These are phyloP conservation scores for Xerus rutilus DNA, from an alignment of 2,797 vertebrate species.

Conservation along the genomic window DNA sequence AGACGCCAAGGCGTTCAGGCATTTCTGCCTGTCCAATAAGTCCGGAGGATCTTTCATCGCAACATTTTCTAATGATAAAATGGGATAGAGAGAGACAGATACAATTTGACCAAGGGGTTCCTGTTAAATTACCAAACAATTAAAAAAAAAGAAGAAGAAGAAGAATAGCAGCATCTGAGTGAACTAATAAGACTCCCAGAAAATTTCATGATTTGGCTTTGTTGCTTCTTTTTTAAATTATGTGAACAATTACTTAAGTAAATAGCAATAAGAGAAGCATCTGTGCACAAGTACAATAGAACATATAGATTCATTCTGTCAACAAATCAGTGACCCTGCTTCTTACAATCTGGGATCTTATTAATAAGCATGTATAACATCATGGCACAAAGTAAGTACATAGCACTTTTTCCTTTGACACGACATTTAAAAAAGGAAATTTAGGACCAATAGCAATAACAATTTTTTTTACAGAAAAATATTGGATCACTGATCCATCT, in stretches of 20 bases:
- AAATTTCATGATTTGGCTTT: slow-evolving; percentile 76
- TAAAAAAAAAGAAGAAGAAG: slow-evolving; percentile 68
- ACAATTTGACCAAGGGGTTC: slow-evolving; percentile 91
- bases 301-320: slow-evolving; percentile 84
- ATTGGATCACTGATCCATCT: background rate
- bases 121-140: slow-evolving; percentile 87
- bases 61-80: slow-evolving; percentile 98
- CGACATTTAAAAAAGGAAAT: slow-evolving; percentile 65
- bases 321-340: slow-evolving; percentile 86
- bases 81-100: slow-evolving; percentile 95
- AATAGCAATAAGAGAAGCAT: slow-evolving; percentile 84
- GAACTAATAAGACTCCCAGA: slow-evolving; percentile 90
- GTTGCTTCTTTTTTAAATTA: slow-evolving; percentile 71
- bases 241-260: slow-evolving; percentile 86
- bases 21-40: slow-evolving; percentile 99
- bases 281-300: slow-evolving; percentile 85
- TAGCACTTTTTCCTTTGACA: slow-evolving; percentile 82
- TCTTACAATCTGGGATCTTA: slow-evolving; percentile 90
- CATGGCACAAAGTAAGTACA: slow-evolving; percentile 87
- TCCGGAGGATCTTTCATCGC: slow-evolving; percentile 96
- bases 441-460: slow-evolving; percentile 40
- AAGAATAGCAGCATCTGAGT: slow-evolving; percentile 87
- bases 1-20: slow-evolving; percentile 99
- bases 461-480: slow-evolving; percentile 63
- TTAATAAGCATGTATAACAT: slow-evolving; percentile 89